Percentiles rank a stretch among this genome's conserved stretches.
phyloP scores from a whole-genome alignment of 2,113 vertebrate species.

The Polypterus bichir region DNA sequence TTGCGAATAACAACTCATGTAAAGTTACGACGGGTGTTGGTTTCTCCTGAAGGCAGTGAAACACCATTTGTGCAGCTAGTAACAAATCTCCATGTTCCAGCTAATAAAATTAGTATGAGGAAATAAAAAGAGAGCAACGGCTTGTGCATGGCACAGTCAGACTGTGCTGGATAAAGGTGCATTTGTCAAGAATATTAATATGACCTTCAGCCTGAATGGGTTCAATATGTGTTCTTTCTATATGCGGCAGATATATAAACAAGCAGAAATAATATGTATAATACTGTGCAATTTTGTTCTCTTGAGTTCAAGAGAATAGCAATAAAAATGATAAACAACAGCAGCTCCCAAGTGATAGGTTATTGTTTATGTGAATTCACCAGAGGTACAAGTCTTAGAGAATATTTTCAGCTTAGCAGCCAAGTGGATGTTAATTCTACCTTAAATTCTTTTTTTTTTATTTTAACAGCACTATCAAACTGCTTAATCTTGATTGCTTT shows the following conservation, averaged over 20 bases:
- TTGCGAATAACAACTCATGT: too few relatives aligned
- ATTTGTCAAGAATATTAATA: constrained; percentile 2
- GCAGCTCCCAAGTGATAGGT: neutral
- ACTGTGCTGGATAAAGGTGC: neutral
- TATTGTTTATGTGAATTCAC: neutral
- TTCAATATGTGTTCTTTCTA: neutral
- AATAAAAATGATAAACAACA: constrained; percentile 8
- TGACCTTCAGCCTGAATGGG: neutral
- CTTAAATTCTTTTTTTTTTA: too few relatives aligned
- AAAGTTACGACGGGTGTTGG: too few relatives aligned
- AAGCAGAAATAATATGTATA: constrained; percentile 1
- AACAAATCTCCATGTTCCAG: too few relatives aligned
- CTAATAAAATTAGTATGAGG: too few relatives aligned
- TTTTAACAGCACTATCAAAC: too few relatives aligned
- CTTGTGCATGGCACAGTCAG: too few relatives aligned
- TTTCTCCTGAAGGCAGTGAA: too few relatives aligned
- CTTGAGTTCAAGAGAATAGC: constrained; percentile 3
- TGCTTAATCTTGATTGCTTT: too few relatives aligned
- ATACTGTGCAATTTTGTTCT: constrained; percentile 4
- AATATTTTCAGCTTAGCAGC: neutral
- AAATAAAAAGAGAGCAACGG: too few relatives aligned
- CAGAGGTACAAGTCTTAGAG: neutral
- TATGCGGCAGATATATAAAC: neutral
- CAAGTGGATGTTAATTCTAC: neutral
- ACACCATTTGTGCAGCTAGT: too few relatives aligned